These are phyloP conservation scores for Bombus confusus DNA, from an alignment of 1,140 invertebrate species.

Conservation along the genomic window DNA sequence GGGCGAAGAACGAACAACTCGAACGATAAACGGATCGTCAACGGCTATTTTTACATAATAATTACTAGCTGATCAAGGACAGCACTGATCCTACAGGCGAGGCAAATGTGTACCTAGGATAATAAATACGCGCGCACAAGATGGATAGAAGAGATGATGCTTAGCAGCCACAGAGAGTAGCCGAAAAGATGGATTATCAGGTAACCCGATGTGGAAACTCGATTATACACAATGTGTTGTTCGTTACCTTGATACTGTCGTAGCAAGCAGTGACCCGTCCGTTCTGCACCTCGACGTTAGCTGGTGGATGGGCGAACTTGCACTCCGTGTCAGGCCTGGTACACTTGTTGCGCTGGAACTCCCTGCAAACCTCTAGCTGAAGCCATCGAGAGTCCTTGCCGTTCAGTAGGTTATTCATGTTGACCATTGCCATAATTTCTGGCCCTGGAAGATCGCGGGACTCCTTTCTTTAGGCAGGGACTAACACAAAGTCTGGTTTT, in stretches of 20 bases:
- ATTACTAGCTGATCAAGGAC: neutral
- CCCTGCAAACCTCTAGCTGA: constrained; percentile 99
- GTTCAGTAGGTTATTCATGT: constrained; percentile 98
- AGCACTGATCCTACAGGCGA: neutral
- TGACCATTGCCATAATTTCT: constrained; percentile 93
- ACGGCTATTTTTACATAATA: no score
- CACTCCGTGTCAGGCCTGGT: constrained; percentile 99
- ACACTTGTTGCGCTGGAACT: constrained; percentile 99
- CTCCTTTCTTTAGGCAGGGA: constrained; percentile 23
- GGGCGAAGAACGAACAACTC: no score
- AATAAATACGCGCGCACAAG: neutral
- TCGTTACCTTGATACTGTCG: constrained; percentile 99
- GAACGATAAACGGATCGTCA: no score
- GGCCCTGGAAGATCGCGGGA: constrained; percentile 58
- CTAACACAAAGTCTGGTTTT: constrained; percentile 38
- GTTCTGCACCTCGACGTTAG: constrained; percentile 99
- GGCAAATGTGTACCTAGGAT: neutral
- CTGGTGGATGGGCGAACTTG: constrained; percentile 99
- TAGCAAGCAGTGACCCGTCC: constrained; percentile 99
- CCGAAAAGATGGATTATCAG: constrained; percentile 12
- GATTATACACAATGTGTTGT: constrained; percentile 61
- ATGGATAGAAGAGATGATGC: neutral
- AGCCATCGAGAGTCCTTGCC: constrained; percentile 99
- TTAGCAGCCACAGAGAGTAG: neutral
- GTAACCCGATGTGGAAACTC: constrained; percentile 22